These are phyloP conservation scores for Sebastes schlegelii DNA, from an alignment of 2,113 vertebrate species.

Conservation along the genomic window DNA sequence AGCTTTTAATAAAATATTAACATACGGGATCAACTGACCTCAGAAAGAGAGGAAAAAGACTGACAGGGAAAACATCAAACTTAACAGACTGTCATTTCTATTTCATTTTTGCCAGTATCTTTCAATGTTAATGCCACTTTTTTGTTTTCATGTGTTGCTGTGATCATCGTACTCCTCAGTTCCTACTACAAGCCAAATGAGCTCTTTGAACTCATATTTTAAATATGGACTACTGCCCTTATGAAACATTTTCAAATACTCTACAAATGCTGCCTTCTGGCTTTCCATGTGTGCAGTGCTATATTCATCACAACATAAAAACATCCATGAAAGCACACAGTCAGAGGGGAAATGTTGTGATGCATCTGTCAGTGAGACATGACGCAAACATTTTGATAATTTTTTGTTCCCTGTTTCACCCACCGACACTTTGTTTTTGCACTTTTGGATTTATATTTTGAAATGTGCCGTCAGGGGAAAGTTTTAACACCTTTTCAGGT, in stretches of 20 bases:
- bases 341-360: background rate
- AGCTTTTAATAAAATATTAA: constrained; percentile 33
- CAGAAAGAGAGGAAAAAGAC: background rate
- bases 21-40: background rate
- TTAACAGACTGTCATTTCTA: background rate
- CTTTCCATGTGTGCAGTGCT: background rate
- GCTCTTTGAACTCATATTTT: background rate
- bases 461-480: background rate
- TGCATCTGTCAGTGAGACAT: constrained; percentile 1
- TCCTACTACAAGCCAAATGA: background rate
- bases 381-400: background rate
- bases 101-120: constrained; percentile 4
- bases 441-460: constrained; percentile 14
- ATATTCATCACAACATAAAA: background rate
- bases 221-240: background rate
- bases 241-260: background rate
- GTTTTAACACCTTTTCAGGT: constrained; percentile 3
- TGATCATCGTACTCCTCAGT: constrained; percentile 15
- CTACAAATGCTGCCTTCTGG: background rate
- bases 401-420: background rate
- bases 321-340: background rate
- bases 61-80: constrained; percentile 5
- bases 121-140: background rate
- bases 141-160: constrained; percentile 3
- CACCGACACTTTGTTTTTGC: background rate